Percentiles rank a stretch among this genome's conserved stretches.
These are phyloP conservation scores for Halcyon chelicuti DNA, from an alignment of 2,797 vertebrate species.

Conservation along the genomic window DNA sequence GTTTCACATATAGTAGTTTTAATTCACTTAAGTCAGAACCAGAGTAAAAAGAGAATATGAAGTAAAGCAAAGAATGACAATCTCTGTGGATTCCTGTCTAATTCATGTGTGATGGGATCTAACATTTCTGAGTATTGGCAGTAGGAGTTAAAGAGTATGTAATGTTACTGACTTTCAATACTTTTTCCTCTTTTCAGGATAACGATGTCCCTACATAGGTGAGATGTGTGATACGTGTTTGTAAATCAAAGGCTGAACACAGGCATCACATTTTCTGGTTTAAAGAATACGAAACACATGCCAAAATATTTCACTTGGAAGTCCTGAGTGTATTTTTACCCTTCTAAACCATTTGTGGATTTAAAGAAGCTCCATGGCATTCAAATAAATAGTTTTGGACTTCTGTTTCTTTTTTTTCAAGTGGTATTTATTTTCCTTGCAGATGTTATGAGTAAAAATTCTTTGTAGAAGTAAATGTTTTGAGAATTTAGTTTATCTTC, in stretches of 20 bases:
- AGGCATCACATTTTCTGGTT: not conserved
- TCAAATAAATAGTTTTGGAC: not conserved
- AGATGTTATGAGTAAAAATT: not conserved
- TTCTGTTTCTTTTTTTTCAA: not conserved
- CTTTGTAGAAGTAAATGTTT: not conserved
- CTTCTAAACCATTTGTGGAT: not conserved
- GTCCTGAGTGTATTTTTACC: not conserved
- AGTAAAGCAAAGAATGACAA: not conserved
- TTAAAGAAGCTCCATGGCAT: not conserved
- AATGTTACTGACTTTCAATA: not conserved
- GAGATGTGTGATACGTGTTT: rapidly evolving
- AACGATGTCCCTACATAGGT: not conserved
- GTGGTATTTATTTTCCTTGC: not conserved
- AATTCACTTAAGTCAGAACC: not conserved
- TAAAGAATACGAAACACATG: not conserved
- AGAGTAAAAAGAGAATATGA: not conserved
- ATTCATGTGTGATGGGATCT: not conserved
- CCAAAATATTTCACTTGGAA: not conserved
- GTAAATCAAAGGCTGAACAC: not conserved
- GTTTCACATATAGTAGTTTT: not conserved
- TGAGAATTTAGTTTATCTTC: not conserved
- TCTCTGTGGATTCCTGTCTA: not conserved
- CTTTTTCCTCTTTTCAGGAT: not conserved
- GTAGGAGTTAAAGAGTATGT: not conserved
- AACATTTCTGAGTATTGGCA: not conserved